These are phyloP conservation scores for Erebia aethiops DNA, from an alignment of 2,888 invertebrate species.

Conservation along the genomic window DNA sequence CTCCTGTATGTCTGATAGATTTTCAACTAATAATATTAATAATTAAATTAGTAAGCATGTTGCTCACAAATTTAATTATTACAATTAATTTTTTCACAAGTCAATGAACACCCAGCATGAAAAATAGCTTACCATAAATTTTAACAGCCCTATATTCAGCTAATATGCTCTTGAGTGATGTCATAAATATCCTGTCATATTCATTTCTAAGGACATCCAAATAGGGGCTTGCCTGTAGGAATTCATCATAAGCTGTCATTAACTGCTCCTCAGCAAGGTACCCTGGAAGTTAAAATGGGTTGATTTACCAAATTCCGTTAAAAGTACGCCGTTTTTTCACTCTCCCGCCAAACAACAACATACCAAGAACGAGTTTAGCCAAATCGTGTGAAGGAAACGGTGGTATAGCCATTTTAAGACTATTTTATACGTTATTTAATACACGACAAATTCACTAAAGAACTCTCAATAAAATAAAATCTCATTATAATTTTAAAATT, in stretches of 20 bases:
- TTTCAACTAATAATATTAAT: no score
- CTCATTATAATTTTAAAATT: conserved; percentile 20
- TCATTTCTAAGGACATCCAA: conserved; percentile 73
- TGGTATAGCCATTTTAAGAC: conserved; percentile 63
- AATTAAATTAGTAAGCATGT: background rate
- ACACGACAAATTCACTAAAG: conserved; percentile 15
- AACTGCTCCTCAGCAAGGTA: conserved; percentile 78
- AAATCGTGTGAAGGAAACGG: conserved; percentile 74
- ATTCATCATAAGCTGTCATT: conserved; percentile 79
- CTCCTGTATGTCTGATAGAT: no score
- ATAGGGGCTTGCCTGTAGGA: conserved; percentile 74
- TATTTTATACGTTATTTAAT: background rate
- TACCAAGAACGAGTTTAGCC: conserved; percentile 77
- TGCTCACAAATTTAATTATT: background rate
- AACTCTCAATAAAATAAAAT: conserved; percentile 16
- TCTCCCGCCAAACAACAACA: conserved; percentile 73
- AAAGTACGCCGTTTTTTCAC: conserved; percentile 36
- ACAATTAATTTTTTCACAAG: background rate
- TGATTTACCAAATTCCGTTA: conserved; percentile 44
- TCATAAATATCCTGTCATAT: conserved; percentile 78
- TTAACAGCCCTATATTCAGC: conserved; percentile 78
- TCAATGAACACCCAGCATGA: background rate
- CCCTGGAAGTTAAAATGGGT: conserved; percentile 52
- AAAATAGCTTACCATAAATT: conserved; percentile 64
- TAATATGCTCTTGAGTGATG: conserved; percentile 72